A percentile compares a stretch with the other conserved stretches of the same genome.
phyloP scores from a whole-genome alignment of 2,888 invertebrate species.

The Pycnomerus fuliginosus region DNA sequence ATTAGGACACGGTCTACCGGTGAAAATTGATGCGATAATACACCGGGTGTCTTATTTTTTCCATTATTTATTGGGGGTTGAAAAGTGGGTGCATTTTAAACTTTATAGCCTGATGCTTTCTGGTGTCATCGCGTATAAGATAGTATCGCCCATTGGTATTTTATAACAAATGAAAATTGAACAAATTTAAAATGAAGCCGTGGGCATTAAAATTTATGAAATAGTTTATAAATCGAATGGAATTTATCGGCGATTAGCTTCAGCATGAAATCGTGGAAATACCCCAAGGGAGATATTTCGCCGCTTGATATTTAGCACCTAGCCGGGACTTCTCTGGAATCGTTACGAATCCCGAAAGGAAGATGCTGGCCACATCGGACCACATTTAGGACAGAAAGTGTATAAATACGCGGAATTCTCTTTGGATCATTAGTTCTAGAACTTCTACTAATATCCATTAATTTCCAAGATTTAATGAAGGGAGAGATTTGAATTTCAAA shows the following conservation, averaged over 20 bases:
- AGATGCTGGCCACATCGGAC: slow-evolving; percentile 28
- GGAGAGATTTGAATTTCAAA: too few species aligned
- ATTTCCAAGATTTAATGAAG: too few species aligned
- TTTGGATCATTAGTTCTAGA: too few species aligned
- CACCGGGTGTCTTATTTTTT: slow-evolving; percentile 21
- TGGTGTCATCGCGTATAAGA: too few species aligned
- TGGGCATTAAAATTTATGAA: slow-evolving; percentile 12
- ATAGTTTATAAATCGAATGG: slow-evolving; percentile 13
- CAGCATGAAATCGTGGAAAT: slow-evolving; percentile 35
- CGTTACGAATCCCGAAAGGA: slow-evolving; percentile 26
- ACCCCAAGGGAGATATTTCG: slow-evolving; percentile 37
- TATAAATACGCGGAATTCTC: too few species aligned
- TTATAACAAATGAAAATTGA: too few species aligned
- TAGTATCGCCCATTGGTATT: too few species aligned
- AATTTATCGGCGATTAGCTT: slow-evolving; percentile 29
- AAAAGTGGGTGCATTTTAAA: neutral
- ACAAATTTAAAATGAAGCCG: too few species aligned
- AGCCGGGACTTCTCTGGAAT: slow-evolving; percentile 28
- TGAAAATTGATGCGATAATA: slow-evolving; percentile 46
- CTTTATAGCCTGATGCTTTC: too few species aligned
- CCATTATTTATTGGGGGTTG: slow-evolving; percentile 7
- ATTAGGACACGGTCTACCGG: slow-evolving; percentile 42
- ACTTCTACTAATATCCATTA: too few species aligned
- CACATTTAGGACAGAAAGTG: slow-evolving; percentile 10
- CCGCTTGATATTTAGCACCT: slow-evolving; percentile 38